These are phyloP conservation scores for Tiphia femorata DNA, from an alignment of 2,888 invertebrate genomes.

Conservation along the genomic window DNA sequence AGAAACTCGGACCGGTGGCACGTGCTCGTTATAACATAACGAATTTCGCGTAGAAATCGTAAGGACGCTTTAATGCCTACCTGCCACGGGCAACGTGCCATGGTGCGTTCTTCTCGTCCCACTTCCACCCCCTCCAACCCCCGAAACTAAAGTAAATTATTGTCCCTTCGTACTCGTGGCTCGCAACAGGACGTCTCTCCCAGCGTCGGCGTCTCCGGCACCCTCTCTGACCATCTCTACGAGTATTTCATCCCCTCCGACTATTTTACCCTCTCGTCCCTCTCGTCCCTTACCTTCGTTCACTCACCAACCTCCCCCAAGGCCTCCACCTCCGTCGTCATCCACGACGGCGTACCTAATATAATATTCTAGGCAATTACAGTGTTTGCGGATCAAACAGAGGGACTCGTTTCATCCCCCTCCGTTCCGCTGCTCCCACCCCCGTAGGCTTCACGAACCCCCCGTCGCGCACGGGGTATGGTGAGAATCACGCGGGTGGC, in stretches of 20 bases:
- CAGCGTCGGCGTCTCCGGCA: not conserved
- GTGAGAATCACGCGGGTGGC: constrained; percentile 56
- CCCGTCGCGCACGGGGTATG: constrained; percentile 17
- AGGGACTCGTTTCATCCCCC: constrained; percentile 53
- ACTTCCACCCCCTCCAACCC: too few relatives aligned
- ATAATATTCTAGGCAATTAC: constrained; percentile 69
- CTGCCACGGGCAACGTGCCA: constrained; percentile 37
- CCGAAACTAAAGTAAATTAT: constrained; percentile 50
- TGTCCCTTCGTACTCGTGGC: constrained; percentile 42
- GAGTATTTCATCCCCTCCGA: not conserved
- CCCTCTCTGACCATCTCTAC: not conserved
- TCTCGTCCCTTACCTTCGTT: not conserved
- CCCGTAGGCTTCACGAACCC: not conserved
- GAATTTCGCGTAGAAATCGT: too few relatives aligned
- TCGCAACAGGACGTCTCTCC: constrained; percentile 22
- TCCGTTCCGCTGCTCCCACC: constrained; percentile 5
- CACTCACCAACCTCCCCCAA: too few relatives aligned
- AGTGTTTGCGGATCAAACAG: constrained; percentile 69
- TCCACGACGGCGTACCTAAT: constrained; percentile 59
- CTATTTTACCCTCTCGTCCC: constrained; percentile 7
- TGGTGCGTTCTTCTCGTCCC: constrained; percentile 23
- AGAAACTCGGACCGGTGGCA: too few relatives aligned
- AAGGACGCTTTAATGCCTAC: constrained; percentile 31
- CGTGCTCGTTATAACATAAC: too few relatives aligned
- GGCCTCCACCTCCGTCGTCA: constrained; percentile 26